Percentiles rank a stretch among this genome's conserved stretches.
These are phyloP conservation scores for Merops nubicus DNA, from an alignment of 2,113 vertebrate species.

Conservation along the genomic window DNA sequence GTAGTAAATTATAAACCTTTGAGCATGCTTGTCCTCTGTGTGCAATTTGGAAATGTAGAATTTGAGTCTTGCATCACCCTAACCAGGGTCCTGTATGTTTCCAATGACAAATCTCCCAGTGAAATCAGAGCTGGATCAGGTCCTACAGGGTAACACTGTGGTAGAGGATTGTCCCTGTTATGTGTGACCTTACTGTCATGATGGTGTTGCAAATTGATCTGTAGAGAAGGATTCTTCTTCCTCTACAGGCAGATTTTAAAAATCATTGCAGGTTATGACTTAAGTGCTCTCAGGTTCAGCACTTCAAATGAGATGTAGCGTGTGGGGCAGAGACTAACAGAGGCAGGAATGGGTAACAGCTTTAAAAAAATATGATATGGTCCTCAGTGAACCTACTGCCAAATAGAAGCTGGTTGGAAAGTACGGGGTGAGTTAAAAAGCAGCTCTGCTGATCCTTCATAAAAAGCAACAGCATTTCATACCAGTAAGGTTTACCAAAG, in stretches of 20 bases:
- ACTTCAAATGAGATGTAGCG: neutral
- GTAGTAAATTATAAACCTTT: neutral
- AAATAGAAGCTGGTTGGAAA: neutral
- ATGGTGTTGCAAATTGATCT: constrained; percentile 41
- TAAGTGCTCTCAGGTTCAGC: neutral
- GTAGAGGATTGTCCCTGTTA: neutral
- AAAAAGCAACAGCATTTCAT: neutral
- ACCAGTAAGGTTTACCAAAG: neutral
- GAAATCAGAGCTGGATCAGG: neutral
- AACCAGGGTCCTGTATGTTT: accelerated
- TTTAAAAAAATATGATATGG: neutral
- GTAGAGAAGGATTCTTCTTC: constrained; percentile 24
- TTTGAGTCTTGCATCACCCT: neutral
- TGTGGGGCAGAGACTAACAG: neutral
- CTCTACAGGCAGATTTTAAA: constrained; percentile 8
- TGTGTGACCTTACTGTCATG: neutral
- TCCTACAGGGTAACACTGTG: neutral
- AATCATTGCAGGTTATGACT: constrained; percentile 34
- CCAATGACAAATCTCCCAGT: neutral
- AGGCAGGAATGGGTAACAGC: neutral
- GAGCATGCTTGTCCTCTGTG: neutral
- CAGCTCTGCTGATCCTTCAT: accelerated
- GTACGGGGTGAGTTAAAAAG: neutral
- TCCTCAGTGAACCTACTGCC: neutral
- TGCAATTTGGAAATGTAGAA: neutral